Evolutionary conservation across 2,888 invertebrate species (phyloP).

Genomic region (Dasysyrphus albostriatus): DNA sequence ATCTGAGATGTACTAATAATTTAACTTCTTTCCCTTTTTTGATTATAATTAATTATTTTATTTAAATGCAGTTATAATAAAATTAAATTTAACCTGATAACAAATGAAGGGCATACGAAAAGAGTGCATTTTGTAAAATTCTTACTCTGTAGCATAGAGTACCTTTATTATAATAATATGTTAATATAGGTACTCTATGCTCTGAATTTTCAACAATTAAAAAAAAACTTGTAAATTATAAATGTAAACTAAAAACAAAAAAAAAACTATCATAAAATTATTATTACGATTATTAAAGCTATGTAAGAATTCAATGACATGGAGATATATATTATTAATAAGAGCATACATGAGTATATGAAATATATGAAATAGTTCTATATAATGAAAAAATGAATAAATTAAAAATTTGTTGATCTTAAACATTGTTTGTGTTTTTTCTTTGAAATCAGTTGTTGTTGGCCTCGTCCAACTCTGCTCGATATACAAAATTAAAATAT

Average conservation of each 20-base stretch:
- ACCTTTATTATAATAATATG: too few relatives aligned
- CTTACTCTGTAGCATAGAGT: conserved; percentile 23
- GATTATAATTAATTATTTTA: conserved; percentile 10
- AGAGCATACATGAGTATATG: conserved; percentile 55
- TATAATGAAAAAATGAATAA: conserved; percentile 66
- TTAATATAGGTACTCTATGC: too few relatives aligned
- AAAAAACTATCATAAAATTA: conserved; percentile 50
- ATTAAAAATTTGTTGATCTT: conserved; percentile 75
- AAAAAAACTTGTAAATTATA: conserved; percentile 55
- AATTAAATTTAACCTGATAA: conserved; percentile 9
- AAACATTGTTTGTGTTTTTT: conserved; percentile 28
- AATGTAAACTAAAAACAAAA: conserved; percentile 35
- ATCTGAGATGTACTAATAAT: conserved; percentile 39
- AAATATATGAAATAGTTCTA: conserved; percentile 71
- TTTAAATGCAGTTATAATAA: conserved; percentile 23
- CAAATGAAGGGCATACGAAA: conserved; percentile 24
- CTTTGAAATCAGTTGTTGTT: background rate
- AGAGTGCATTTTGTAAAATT: conserved; percentile 25
- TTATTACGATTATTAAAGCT: conserved; percentile 60
- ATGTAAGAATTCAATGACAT: conserved; percentile 66
- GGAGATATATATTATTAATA: conserved; percentile 48
- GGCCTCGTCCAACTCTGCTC: too few relatives aligned
- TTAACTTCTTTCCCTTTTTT: conserved; percentile 6
- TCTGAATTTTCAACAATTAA: conserved; percentile 44
- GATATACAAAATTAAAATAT: too few relatives aligned